Percentiles rank a stretch among this genome's conserved stretches.
Evolutionary conservation across 2,113 vertebrate species (phyloP).

Genomic region (Cottus gobio): DNA sequence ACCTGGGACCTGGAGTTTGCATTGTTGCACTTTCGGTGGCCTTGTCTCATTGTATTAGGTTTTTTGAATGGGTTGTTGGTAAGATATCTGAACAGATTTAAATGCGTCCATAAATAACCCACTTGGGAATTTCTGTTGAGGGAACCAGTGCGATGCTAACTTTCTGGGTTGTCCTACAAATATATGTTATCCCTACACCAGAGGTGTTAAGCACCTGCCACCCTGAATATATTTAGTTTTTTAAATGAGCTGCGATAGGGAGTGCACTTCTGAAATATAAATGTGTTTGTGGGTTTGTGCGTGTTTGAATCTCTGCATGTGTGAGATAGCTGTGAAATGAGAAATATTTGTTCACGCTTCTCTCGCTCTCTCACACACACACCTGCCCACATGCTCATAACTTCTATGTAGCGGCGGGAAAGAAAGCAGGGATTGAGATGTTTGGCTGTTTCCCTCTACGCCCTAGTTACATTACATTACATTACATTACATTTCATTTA

Average conservation of each 20-base stretch:
- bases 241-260: not conserved
- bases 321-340: constrained; percentile 13
- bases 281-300: not conserved
- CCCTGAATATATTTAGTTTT: not conserved
- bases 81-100: not conserved
- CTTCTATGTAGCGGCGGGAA: constrained; percentile 29
- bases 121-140: not conserved
- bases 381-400: constrained; percentile 18
- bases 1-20: not conserved
- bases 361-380: constrained; percentile 24
- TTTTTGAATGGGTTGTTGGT: not conserved
- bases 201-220: not conserved
- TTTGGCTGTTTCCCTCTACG: too few species aligned
- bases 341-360: constrained; percentile 23
- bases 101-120: not conserved
- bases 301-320: constrained; percentile 15
- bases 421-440: too few species aligned
- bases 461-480: too few species aligned
- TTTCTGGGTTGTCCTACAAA: not conserved
- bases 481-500: too few species aligned
- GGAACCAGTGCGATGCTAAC: not conserved
- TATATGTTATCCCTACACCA: not conserved
- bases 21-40: not conserved
- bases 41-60: not conserved
- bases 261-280: not conserved